Conservation (phyloP, 2,888 invertebrate species). For the Dynastes maya region DNA sequence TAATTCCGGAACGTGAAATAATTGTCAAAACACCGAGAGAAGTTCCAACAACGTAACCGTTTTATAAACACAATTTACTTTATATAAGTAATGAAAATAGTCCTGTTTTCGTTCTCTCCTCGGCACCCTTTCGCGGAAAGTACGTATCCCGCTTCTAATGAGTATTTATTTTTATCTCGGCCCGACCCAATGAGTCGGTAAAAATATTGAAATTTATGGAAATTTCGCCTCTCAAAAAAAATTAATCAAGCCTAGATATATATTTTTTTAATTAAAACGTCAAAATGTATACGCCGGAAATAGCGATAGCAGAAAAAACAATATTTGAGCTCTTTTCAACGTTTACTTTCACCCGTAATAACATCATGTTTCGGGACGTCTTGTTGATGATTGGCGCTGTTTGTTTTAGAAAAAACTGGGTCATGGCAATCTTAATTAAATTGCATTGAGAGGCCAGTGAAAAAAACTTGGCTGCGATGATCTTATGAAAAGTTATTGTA, state of each 20-base stretch:
- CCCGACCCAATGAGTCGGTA: slow-evolving; percentile 28
- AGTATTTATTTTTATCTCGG: slow-evolving; percentile 37
- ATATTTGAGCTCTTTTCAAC: slow-evolving; percentile 1
- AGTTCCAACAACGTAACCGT: slow-evolving; percentile 34
- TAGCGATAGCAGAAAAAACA: slow-evolving; percentile 21
- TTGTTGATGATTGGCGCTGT: background rate
- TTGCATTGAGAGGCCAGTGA: background rate
- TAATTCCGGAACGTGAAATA: slow-evolving; percentile 29
- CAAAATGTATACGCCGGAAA: slow-evolving; percentile 30
- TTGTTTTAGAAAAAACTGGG: background rate
- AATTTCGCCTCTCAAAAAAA: slow-evolving; percentile 27
- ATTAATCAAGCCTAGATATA: slow-evolving; percentile 42
- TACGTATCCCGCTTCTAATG: slow-evolving; percentile 24
- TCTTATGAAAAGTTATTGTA: no score
- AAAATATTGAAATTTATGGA: slow-evolving; percentile 48
- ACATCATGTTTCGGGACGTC: background rate
- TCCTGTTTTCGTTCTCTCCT: background rate
- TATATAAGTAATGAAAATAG: slow-evolving; percentile 36
- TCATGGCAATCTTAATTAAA: background rate
- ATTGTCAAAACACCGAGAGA: slow-evolving; percentile 15
- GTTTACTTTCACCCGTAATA: slow-evolving; percentile 10
- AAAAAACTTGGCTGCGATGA: no score
- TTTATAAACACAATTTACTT: slow-evolving; percentile 42
- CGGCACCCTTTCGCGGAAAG: slow-evolving; percentile 17
- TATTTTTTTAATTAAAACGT: slow-evolving; percentile 44